Percentiles rank a stretch among this genome's conserved stretches.
phyloP scores from a whole-genome alignment of 2,888 invertebrate species.

The Cephus pulcher region DNA sequence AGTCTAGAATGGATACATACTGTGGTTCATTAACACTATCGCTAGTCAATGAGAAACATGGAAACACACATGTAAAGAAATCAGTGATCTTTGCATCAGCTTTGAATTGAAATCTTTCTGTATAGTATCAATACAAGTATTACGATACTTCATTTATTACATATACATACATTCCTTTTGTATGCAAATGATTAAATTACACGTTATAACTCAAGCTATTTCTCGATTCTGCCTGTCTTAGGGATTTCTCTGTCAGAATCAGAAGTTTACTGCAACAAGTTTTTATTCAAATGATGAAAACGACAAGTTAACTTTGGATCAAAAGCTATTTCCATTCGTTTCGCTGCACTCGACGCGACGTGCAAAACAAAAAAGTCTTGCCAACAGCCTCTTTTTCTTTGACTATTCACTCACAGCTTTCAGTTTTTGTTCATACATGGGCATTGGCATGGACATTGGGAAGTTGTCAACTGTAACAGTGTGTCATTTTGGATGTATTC shows the following conservation, averaged over 20 bases:
- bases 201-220: background rate
- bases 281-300: background rate
- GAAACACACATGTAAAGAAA: background rate
- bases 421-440: background rate
- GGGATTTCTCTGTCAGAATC: background rate
- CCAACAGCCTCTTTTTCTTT: background rate
- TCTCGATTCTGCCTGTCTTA: background rate
- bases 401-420: background rate
- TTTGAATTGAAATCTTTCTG: background rate
- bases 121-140: background rate
- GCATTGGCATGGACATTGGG: background rate
- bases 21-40: background rate
- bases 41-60: background rate
- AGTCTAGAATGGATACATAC: background rate
- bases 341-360: background rate
- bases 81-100: background rate
- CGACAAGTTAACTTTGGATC: background rate
- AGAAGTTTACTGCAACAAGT: background rate
- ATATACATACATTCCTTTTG: background rate
- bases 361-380: background rate
- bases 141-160: background rate
- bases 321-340: background rate
- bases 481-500: background rate
- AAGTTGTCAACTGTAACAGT: background rate
- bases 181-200: background rate